phyloP scores from a whole-genome alignment of 2,113 vertebrate species.

The Tragelaphus imberbis region DNA sequence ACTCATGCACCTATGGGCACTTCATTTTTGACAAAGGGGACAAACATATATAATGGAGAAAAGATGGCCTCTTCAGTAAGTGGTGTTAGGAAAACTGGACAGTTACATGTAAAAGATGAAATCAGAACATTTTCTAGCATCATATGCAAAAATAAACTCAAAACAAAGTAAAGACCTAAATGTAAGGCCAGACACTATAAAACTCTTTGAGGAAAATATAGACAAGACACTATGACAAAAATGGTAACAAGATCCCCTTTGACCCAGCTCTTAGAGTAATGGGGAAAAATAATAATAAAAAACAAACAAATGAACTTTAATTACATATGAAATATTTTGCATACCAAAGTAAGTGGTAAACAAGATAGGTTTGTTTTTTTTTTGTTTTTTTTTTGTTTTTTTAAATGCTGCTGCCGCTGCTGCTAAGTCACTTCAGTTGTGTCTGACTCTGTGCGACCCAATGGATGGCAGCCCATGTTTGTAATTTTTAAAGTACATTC shows the following conservation, averaged over 20 bases:
- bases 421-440: too few relatives aligned
- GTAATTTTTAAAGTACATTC: background rate
- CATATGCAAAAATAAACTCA: background rate
- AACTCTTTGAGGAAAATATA: background rate
- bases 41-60: background rate
- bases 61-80: background rate
- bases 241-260: background rate
- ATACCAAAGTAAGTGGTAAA: background rate
- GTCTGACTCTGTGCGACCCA: too few relatives aligned
- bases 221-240: background rate
- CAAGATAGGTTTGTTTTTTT: too few relatives aligned
- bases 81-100: background rate
- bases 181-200: background rate
- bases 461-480: background rate
- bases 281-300: background rate
- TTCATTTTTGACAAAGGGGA: background rate
- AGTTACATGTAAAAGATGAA: background rate
- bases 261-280: background rate
- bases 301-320: background rate
- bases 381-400: background rate
- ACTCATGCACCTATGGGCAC: background rate
- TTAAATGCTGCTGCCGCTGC: background rate
- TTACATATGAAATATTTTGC: background rate
- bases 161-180: background rate
- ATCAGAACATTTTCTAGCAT: background rate